Base-by-base conservation (phyloP, 1,140 invertebrate species). In the Calosoma granatense region DNA sequence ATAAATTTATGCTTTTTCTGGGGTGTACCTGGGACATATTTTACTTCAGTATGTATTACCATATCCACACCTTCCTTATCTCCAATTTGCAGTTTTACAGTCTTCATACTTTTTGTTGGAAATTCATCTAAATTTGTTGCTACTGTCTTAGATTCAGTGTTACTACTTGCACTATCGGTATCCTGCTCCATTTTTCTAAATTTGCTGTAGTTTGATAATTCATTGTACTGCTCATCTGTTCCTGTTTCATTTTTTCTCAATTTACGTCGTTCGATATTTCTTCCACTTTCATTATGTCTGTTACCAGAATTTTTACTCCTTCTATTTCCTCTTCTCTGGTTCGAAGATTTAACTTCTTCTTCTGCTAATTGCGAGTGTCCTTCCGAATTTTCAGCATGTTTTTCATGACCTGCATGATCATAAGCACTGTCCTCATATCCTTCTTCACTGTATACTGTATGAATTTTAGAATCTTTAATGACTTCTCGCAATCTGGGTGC, bases 381-480 rank as follows among this genome's bases (percentile, higher is more conserved):
- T 59, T 78, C 75, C 14, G 74, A 63, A 30, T 76, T 73, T 60
- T 80, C 72, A 0, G 83, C 84, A 59, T 84, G 77, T 62, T 85
- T 83, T 52, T 82, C 75, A 67, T 83, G 83, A 22, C 83, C 85
- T 11, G 77, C 85, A 63, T 89, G 86, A 67, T 89, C 85, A 62
- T 89, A 89, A 3, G 79, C 85, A 0, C 79, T 76, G 69, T 89
- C 86, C 71, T 87, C 85, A 60, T 86, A 88, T 0, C 86, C 86
- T 74, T 89, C 85, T 71, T 89, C 86, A 2, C 82, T 81, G 62
- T 88, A 89, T 3, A 87, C 77, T 1, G 80, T 85, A 65, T 86
- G 84, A 1, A 80, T 76, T 72, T 85, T 87, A n/a, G 78, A 78
- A 61, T 84, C 82, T 51, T 79, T 82, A 0, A 87, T 76, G 1